phyloP scores from a whole-genome alignment of 2,888 invertebrate species.

The Seira ritae region DNA sequence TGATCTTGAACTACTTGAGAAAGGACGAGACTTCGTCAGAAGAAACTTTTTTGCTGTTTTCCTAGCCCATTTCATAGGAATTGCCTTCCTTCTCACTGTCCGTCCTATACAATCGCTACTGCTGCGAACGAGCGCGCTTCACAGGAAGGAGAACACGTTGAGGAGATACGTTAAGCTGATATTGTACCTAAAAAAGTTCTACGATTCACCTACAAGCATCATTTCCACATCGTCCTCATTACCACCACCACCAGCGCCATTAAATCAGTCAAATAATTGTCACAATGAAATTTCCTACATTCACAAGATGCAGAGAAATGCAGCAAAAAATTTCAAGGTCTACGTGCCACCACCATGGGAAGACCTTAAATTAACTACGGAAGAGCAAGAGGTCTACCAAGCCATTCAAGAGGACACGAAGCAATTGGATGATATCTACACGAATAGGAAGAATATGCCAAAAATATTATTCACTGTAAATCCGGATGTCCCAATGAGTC shows the following conservation, averaged over 20 bases:
- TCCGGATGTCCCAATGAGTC: conserved; percentile 71
- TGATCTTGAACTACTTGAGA: conserved; percentile 62
- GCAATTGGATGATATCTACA: conserved; percentile 46
- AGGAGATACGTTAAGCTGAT: conserved; percentile 62
- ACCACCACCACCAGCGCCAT: background rate
- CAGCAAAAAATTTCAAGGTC: conserved; percentile 68
- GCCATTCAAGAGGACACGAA: conserved; percentile 63
- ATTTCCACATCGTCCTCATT: no score
- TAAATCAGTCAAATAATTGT: conserved; percentile 19
- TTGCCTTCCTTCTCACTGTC: conserved; percentile 68
- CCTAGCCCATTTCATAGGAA: conserved; percentile 70
- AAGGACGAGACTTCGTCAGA: conserved; percentile 68
- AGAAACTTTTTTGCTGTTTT: conserved; percentile 70
- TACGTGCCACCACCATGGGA: conserved; percentile 70
- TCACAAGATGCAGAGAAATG: conserved; percentile 58
- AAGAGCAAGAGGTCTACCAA: conserved; percentile 56
- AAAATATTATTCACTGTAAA: conserved; percentile 71
- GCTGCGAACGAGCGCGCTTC: conserved; percentile 66
- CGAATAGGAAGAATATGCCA: conserved; percentile 59
- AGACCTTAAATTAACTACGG: conserved; percentile 62
- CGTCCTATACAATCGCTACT: conserved; percentile 70
- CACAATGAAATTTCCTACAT: conserved; percentile 58
- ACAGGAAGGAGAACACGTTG: conserved; percentile 64
- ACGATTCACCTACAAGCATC: conserved; percentile 44
- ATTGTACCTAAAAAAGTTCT: conserved; percentile 62